Evolutionary conservation across 2,888 invertebrate species (phyloP), one percentile per base, ranked within the genome.

Genomic region (Notodonta ziczac): DNA sequence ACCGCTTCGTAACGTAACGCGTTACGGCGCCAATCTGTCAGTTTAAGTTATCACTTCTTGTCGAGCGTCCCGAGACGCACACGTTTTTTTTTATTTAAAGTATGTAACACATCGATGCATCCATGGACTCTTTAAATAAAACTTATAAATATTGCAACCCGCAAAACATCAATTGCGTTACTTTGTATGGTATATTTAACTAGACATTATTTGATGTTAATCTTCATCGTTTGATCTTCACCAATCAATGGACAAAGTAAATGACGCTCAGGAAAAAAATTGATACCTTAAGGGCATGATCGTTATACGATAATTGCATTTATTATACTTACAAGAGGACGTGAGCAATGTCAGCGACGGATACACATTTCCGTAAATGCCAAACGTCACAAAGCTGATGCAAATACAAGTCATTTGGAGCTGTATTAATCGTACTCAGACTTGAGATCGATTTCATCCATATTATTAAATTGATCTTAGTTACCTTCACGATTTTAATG

Each of bases 201-300:
- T 66, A 68, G 67, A 68, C 76, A 65, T 67, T 70, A 72, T 72
- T 66, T 61, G 70, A 74, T 75, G 72, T 78, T 81, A 76, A 76
- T 74, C 75, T 79, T 83, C 82, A 87, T 87, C 83, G 73, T 69
- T 73, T 72, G 77, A 86, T 88, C 82, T 81, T 77, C 63, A 71
- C 80, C 81, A 84, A 84, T 85, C 81, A 84, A 83, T 81, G 76
- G 72, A 73, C 70, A 74, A 74, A 71, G 70, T 73, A 75, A 81
- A 80, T 75, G 73, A 71, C 62, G 67, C 68, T 69, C 60, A 74
- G 67, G 63, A 63, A 76, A 70, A 78, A 77, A 67, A 65, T 62
- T 70, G 67, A 70, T 46, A 58, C 70, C 73, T 66, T 72, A 66
- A 74, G 73, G 78, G 76, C 73, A 74, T 60, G 62, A 66, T 73